A percentile compares a stretch with the other conserved stretches of the same genome.
phyloP scores from a whole-genome alignment of 35 echinoderm and acorn worm species.

The Strongylocentrotus purpuratus region DNA sequence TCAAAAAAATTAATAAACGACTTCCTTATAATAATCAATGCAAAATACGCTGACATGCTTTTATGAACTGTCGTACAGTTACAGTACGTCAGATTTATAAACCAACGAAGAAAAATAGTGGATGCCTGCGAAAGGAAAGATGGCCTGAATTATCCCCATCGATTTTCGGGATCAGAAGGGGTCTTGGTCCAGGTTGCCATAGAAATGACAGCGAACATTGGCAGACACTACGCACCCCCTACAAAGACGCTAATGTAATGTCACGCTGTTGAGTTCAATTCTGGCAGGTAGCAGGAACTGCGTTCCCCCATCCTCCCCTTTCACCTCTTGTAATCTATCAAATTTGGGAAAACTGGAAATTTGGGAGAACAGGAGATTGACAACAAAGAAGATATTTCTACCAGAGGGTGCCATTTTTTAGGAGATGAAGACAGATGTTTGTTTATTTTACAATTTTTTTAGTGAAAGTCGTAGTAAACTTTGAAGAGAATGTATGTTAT shows the following conservation, averaged over 20 bases:
- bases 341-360: neutral
- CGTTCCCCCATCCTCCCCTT: neutral
- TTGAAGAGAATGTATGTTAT: too few relatives aligned
- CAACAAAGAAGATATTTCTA: neutral
- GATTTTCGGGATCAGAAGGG: neutral
- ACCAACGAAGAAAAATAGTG: neutral
- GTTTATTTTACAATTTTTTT: too few relatives aligned
- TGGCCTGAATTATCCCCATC: neutral
- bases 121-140: neutral
- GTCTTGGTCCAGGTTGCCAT: neutral
- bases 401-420: neutral
- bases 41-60: neutral
- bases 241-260: neutral
- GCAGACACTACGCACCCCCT: neutral
- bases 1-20: neutral
- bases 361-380: neutral
- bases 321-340: neutral
- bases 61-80: neutral
- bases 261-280: neutral
- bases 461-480: too few relatives aligned
- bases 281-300: neutral
- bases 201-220: neutral
- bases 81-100: neutral
- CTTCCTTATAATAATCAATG: neutral
- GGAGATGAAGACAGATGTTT: neutral